Conservation (phyloP, 1,140 invertebrate genomes). For the Drosophila ohnishii region DNA sequence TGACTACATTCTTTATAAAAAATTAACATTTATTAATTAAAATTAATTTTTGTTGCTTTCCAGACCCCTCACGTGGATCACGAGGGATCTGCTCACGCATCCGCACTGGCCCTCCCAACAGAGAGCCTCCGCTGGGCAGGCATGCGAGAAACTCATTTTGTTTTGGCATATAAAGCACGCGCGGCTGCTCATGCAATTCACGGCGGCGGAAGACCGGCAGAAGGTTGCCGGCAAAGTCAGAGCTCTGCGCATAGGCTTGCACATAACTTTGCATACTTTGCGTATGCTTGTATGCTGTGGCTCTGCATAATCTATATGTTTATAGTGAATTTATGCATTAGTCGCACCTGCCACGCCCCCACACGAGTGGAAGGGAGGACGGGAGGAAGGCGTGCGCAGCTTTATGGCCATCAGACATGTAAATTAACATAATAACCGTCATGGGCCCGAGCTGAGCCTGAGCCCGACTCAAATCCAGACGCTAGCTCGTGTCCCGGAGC, state of each 20-base stretch:
- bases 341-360: slow-evolving; percentile 54
- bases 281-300: not conserved
- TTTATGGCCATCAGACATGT: slow-evolving; percentile 68
- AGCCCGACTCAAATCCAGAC: slow-evolving; percentile 37
- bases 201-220: slow-evolving; percentile 1
- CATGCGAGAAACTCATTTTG: slow-evolving; percentile 79
- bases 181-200: slow-evolving; percentile 64
- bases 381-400: slow-evolving; percentile 6
- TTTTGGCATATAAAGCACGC: slow-evolving; percentile 71
- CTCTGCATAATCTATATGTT: slow-evolving; percentile 31
- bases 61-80: not conserved
- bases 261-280: slow-evolving; percentile 53
- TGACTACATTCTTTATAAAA: no score
- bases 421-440: slow-evolving; percentile 74
- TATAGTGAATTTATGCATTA: slow-evolving; percentile 73
- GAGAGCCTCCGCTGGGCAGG: slow-evolving; percentile 39
- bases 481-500: slow-evolving; percentile 37
- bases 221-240: slow-evolving; percentile 21
- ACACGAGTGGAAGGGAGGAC: not conserved
- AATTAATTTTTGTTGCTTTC: not conserved
- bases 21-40: no score
- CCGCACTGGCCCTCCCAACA: slow-evolving; percentile 6
- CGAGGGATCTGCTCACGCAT: slow-evolving; percentile 19
- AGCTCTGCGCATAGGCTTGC: slow-evolving; percentile 46
- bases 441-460: slow-evolving; percentile 43